Evolutionary conservation across 2,888 invertebrate species (phyloP).

Genomic region (Tupiocoris notatus): DNA sequence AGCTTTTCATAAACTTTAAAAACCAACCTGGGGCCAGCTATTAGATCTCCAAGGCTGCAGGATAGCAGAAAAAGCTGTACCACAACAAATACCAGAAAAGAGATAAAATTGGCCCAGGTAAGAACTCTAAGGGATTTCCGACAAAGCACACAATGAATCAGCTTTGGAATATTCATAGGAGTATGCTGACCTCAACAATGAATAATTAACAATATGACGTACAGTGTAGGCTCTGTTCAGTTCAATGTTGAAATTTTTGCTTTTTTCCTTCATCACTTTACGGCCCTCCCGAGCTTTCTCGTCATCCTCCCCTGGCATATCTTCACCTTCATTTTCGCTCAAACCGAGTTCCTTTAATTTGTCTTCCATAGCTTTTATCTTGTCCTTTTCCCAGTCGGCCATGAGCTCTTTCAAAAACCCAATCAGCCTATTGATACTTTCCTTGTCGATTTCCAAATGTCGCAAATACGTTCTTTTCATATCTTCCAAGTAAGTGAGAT

Average conservation of each 20-base stretch:
- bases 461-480: constrained; percentile 1
- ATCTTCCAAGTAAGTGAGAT: constrained; percentile 5
- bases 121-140: too few relatives aligned
- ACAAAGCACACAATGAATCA: too few relatives aligned
- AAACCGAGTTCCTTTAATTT: not conserved
- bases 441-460: constrained; percentile 3
- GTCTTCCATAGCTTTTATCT: not conserved
- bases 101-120: too few relatives aligned
- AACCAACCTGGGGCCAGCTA: too few relatives aligned
- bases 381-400: not conserved
- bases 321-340: constrained; percentile 6
- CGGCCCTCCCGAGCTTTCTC: not conserved
- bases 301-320: not conserved
- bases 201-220: too few relatives aligned
- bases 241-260: not conserved
- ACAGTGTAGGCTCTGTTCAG: constrained; percentile 14
- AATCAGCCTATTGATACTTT: not conserved
- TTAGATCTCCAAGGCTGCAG: too few relatives aligned
- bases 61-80: too few relatives aligned
- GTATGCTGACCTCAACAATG: too few relatives aligned
- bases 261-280: not conserved
- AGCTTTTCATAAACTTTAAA: too few relatives aligned
- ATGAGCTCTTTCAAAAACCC: not conserved
- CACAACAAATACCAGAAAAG: too few relatives aligned
- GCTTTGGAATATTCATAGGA: too few relatives aligned